Evolutionary conservation across 2,113 vertebrate genomes (phyloP), one percentile per base, ranked within the genome.

Genomic region (Actenoides hombroni): DNA sequence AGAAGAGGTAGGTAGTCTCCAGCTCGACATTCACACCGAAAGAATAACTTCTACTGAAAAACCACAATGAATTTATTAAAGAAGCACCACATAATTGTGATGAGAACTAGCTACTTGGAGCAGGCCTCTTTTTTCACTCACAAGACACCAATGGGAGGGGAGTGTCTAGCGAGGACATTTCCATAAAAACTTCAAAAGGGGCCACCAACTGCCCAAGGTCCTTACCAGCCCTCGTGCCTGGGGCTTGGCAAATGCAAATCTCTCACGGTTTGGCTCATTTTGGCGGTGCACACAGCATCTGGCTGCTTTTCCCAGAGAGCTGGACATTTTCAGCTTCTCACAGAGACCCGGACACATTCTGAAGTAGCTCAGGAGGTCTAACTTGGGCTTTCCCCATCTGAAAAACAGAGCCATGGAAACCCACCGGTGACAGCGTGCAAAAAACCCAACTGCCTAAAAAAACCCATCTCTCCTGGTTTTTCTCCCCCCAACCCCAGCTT

Each of bases 121-220:
- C 64, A 86, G 39, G 64, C 10, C 39, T 90, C 19, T 57, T 21
- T 80, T 94, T 78, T 88, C 44, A 61, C 31, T 85, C 56, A 73
- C 25, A 81, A 88, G 79, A 16, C 11, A 81, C 15, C 10, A 9
- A 57, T 60, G 31, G 80, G 79, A 83, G 15, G 15, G 29, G 37
- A 2, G 3, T 44, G 90, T 94, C 73, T 78, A 92, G 35, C 42
- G 75, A 83, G 33, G 64, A 20, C 15, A 60, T 92, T 93, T 96
- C 69, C 76, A 93, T 61, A 75, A 81, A 86, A 92, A 25, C 60
- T 90, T 95, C 90, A 83, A 83, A 91, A 75, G 19, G 21, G 59
- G 54, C 31, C 65, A 86, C 20, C 29, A 64, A 26, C 53, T 73
- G 37, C 75, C 76, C 25, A 78, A 81, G 76, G 69, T 59, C 42